A percentile compares a stretch with the other conserved stretches of the same genome.
Evolutionary conservation across 2,113 vertebrate genomes (phyloP).

Genomic region (Sigmodon hispidus): DNA sequence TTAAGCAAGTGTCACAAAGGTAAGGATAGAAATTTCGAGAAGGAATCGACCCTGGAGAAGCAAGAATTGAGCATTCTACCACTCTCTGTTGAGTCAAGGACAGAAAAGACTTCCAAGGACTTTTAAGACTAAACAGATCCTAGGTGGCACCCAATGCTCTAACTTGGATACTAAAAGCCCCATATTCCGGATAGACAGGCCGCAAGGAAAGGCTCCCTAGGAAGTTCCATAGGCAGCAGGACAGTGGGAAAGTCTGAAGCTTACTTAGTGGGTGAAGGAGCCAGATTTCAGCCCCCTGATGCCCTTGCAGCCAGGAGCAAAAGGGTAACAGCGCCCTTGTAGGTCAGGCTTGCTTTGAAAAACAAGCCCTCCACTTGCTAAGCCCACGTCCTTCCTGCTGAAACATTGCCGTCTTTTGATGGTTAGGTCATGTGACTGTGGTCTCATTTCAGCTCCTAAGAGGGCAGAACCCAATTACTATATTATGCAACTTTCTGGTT

Average conservation of each 20-base stretch:
- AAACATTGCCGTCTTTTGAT: slow-evolving; percentile 43
- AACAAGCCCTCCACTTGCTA: background rate
- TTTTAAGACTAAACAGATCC: background rate
- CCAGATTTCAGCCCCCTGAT: background rate
- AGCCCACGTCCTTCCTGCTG: slow-evolving; percentile 29
- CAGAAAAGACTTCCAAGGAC: background rate
- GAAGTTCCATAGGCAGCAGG: background rate
- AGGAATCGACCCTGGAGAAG: background rate
- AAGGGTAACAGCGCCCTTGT: background rate
- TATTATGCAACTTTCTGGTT: slow-evolving; percentile 52
- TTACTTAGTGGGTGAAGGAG: background rate
- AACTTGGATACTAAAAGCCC: slow-evolving; percentile 25
- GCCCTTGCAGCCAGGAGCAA: background rate
- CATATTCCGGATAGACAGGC: background rate
- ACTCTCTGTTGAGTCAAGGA: background rate
- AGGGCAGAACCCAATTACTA: slow-evolving; percentile 62
- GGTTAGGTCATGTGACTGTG: slow-evolving; percentile 49
- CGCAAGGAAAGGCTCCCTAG: background rate
- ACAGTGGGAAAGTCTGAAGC: background rate
- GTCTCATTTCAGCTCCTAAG: slow-evolving; percentile 62
- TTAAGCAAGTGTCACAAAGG: background rate
- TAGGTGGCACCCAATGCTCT: background rate
- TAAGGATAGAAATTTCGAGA: background rate
- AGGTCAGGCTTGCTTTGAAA: background rate
- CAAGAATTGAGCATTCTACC: background rate